Evolutionary conservation across 2,888 invertebrate genomes (phyloP).

Genomic region (Nasonovia ribisnigri): DNA sequence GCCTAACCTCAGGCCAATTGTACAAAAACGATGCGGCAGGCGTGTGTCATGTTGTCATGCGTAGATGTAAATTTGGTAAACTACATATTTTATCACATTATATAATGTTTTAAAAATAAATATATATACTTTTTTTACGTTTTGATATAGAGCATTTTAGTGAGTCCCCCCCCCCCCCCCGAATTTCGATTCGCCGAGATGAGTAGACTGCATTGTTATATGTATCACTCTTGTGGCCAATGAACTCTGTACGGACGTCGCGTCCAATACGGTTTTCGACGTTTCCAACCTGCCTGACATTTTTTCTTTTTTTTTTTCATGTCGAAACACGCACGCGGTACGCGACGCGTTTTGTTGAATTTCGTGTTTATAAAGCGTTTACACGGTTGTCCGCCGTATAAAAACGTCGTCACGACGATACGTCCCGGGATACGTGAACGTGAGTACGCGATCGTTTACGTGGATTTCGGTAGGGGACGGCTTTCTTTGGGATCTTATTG

Average conservation of each 20-base stretch:
- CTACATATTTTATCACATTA: no score
- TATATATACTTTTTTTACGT: no score
- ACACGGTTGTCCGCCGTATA: neutral
- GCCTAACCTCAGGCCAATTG: no score
- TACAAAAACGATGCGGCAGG: no score
- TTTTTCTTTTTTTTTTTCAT: no score
- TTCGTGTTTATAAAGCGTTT: neutral
- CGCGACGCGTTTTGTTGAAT: neutral
- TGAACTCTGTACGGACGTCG: constrained; percentile 5
- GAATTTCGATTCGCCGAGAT: no score
- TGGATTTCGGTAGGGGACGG: neutral
- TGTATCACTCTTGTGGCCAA: constrained; percentile 32
- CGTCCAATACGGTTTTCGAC: neutral
- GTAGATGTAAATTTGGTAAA: no score
- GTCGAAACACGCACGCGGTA: neutral
- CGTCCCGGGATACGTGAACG: neutral
- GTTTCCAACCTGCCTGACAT: neutral
- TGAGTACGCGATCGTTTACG: neutral
- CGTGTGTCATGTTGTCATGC: no score
- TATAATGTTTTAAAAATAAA: no score
- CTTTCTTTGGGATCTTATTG: neutral
- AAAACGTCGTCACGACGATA: neutral
- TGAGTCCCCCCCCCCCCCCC: no score
- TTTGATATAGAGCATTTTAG: no score
- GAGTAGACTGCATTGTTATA: neutral